Percentiles rank a stretch among this genome's conserved stretches.
phyloP scores from a whole-genome alignment of 2,888 invertebrate species.

The Lasius platythorax region DNA sequence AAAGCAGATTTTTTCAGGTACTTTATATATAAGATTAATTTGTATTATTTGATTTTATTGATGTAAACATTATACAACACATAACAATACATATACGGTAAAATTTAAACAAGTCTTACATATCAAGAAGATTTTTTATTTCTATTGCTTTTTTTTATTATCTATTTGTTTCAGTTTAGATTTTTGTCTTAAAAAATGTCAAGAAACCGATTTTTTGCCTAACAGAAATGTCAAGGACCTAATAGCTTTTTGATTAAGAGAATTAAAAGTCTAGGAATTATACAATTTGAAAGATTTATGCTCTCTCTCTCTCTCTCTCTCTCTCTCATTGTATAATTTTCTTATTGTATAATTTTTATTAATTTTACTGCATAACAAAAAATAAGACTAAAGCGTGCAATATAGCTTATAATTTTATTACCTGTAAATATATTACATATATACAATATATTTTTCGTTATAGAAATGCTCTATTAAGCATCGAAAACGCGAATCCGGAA shows the following conservation, averaged over 20 bases:
- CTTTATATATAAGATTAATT: background rate
- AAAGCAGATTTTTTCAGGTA: background rate
- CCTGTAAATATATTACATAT: background rate
- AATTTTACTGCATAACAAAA: background rate
- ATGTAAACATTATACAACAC: background rate
- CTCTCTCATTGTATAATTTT: background rate
- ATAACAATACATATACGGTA: background rate
- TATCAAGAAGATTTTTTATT: no score
- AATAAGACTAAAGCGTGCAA: background rate
- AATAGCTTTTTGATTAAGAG: no score
- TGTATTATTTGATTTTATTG: background rate
- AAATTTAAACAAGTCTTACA: background rate
- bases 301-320: no score
- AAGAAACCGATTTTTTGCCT: no score
- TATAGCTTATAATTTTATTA: background rate
- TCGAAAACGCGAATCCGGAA: background rate
- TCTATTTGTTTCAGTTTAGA: no score
- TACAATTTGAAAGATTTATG: no score
- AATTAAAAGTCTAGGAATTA: no score
- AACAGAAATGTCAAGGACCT: no score
- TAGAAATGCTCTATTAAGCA: conserved; percentile 31
- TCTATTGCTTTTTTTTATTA: no score
- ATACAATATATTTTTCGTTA: background rate
- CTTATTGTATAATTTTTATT: background rate
- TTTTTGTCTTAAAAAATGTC: no score